These are phyloP conservation scores for Meloidogyne hapla DNA, from an alignment of 1,140 invertebrate species.

Conservation along the genomic window DNA sequence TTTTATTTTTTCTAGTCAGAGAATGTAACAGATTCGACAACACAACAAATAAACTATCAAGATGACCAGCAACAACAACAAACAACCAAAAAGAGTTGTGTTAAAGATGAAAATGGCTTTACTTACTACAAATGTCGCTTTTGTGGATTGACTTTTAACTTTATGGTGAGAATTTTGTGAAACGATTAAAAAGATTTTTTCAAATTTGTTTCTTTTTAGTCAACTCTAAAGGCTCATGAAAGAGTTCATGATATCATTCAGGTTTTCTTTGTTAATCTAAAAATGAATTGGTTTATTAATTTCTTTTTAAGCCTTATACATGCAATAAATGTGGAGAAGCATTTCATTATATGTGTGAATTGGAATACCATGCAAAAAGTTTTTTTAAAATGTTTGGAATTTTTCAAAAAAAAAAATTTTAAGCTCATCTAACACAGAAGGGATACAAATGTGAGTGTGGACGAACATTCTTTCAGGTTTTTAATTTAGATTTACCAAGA, in stretches of 20 bases:
- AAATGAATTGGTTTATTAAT: neutral
- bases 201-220: constrained; percentile 20
- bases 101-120: constrained; percentile 55
- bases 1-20: neutral
- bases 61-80: neutral
- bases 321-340: constrained; percentile 62
- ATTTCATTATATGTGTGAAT: constrained; percentile 61
- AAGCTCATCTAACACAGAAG: constrained; percentile 53
- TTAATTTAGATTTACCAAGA: neutral
- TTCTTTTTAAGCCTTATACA: constrained; percentile 54
- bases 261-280: constrained; percentile 28
- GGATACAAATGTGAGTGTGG: constrained; percentile 64
- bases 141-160: constrained; percentile 63
- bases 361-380: constrained; percentile 60
- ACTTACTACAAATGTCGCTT: constrained; percentile 61
- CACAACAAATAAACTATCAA: neutral
- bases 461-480: constrained; percentile 53
- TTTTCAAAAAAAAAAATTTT: neutral
- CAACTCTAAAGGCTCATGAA: constrained; percentile 62
- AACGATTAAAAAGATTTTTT: neutral
- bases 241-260: constrained; percentile 57
- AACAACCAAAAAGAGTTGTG: constrained; percentile 8
- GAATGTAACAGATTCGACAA: neutral
- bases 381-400: constrained; percentile 39
- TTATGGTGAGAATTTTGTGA: constrained; percentile 38